Conservation (phyloP, 2,888 invertebrate genomes). For the Pyrrhosoma nymphula region DNA sequence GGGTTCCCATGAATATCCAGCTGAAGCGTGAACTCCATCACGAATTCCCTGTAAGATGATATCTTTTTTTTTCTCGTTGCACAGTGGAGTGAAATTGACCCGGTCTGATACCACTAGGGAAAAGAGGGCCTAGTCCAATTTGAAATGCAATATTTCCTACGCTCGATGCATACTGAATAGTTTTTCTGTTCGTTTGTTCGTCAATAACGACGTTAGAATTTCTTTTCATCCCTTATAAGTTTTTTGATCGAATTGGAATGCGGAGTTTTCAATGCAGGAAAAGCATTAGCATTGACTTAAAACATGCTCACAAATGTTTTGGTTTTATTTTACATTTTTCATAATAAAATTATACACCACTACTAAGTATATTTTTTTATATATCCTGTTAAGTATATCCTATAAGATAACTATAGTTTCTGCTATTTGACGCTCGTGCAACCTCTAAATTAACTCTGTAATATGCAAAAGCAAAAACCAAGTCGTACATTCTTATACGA, state of each 20-base stretch:
- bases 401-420: no score
- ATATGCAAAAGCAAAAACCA: no score
- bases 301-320: neutral
- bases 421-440: no score
- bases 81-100: neutral
- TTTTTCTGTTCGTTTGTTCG: neutral
- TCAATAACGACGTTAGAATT: neutral
- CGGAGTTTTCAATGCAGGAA: neutral
- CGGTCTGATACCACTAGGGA: neutral
- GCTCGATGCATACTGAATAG: neutral
- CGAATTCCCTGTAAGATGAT: neutral
- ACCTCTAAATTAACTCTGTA: no score
- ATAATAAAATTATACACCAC: no score
- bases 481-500: no score
- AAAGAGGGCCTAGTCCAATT: neutral
- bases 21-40: neutral
- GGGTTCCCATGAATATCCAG: neutral
- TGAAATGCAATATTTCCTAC: neutral
- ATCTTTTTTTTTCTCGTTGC: neutral
- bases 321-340: no score
- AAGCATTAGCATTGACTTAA: neutral
- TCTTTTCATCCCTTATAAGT: neutral
- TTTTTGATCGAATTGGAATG: neutral
- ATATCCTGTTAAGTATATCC: no score
- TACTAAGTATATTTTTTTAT: no score